Base-by-base conservation (phyloP, 2,888 invertebrate genomes). In the Sinelater perroti region DNA sequence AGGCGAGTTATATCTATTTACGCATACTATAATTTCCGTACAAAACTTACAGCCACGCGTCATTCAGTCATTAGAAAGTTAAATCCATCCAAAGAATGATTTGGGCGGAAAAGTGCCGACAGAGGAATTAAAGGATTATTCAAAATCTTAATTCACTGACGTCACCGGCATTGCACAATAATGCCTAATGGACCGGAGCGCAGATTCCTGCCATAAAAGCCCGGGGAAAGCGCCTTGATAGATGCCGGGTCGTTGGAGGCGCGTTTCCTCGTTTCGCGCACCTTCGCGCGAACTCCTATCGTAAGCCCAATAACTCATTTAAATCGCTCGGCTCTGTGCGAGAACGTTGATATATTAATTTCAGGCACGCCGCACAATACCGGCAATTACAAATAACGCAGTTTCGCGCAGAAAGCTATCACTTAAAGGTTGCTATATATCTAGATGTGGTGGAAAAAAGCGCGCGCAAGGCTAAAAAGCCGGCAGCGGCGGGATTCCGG, bases 401-500 rank as follows among this genome's bases (percentile, higher is more conserved):
- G 38, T 35, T 50, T 50, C 16, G 16, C 36, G 10, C 13, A n/a
- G n/a, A 11, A 33, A 17, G 20, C 36, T 17, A 28, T 30, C 28
- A 11, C 31, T 10, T 33, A 51, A 51, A 51, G 18, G 51, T 28
- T 38, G 13, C 50, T 26, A 40, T 51, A 40, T 51, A 51, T 51
- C 51, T 51, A 31, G 51, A 51, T 40, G 40, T 26, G 28, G 10
- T 26, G 13, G 10, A 17, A 28, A 31, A 51, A 28, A 51, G 11
- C 13, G 33, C 13, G 33, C 8, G 51, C 56, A 56, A 56, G 56
- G 56, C 56, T 50, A 51, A 49, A 45, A 47, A 35, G 44, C 35
- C 28, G 35, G 33, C 28, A 56, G 38, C 33, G 40, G 36, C 51
- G 44, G 45, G 56, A 56, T 51, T 56, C 56, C 56, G 56, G 56